Evolutionary conservation across 2,113 vertebrate genomes (phyloP).

Genomic region (Eurystomus gularis): DNA sequence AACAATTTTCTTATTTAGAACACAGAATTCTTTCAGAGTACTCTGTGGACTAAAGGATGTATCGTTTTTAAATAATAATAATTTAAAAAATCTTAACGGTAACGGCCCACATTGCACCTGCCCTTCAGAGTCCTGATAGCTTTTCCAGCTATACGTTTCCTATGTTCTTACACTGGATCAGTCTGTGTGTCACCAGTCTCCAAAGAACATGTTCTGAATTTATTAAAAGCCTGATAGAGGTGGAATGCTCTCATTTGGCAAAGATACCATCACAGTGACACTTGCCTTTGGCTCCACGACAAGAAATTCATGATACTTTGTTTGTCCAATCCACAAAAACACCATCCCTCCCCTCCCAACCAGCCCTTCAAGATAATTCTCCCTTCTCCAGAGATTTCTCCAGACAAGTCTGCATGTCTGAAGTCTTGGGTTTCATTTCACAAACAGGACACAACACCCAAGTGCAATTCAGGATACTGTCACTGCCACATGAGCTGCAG

Average conservation of each 20-base stretch:
- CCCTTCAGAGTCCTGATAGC: conserved; percentile 9
- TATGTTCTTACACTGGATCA: conserved; percentile 10
- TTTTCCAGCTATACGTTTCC: background rate
- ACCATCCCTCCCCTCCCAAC: conserved; percentile 12
- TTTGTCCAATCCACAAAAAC: conserved; percentile 33
- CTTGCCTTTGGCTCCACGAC: conserved; percentile 1
- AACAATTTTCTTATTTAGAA: conserved; percentile 64
- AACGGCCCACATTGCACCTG: conserved; percentile 17
- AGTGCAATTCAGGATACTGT: conserved; percentile 83
- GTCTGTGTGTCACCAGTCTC: conserved; percentile 23
- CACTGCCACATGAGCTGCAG: conserved; percentile 79
- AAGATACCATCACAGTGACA: background rate
- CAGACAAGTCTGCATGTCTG: conserved; percentile 47
- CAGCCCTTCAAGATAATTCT: conserved; percentile 40
- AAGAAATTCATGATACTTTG: conserved; percentile 37
- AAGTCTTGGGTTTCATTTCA: conserved; percentile 81
- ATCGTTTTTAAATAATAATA: fast-evolving
- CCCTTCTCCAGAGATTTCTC: conserved; percentile 59
- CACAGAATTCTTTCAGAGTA: conserved; percentile 62
- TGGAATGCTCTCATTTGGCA: conserved; percentile 47
- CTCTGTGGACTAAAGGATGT: background rate
- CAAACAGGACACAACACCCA: conserved; percentile 84
- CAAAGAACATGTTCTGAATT: conserved; percentile 48
- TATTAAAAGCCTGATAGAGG: conserved; percentile 7
- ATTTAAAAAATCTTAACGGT: too few relatives aligned